Evolutionary conservation across 2,888 invertebrate species (phyloP), one percentile per base, ranked within the genome.

Genomic region (Macrophya annulata): DNA sequence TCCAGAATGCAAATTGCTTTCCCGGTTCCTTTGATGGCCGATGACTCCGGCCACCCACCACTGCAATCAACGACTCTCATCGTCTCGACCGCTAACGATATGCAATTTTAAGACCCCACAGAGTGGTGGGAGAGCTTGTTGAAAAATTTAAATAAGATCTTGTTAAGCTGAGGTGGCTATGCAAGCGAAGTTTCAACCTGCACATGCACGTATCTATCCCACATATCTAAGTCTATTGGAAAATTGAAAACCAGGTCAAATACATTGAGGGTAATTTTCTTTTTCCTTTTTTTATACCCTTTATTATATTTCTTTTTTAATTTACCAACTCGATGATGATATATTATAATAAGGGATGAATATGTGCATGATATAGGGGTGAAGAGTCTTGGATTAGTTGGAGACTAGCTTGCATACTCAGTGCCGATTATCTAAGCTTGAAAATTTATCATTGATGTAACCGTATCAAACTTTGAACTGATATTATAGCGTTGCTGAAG

Each of bases 1-100:
- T 81, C 82, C 37, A 65, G 86, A 85, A 86, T 89, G 87, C 71
- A 87, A 88, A 87, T 87, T 86, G 84, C 84, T 85, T 84, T 40
- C 72, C 81, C 10, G 72, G 45, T 86, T 84, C 76, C 83, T 88
- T 62, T 84, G 85, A 85, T 85, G 79, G 62, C 77, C 76, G 79
- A 85, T 79, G 85, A 85, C 85, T 85, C 43, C 68, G 68, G 25
- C 43, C 25, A 77, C 77, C 72, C 43, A 43, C 81, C 43, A 31
- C 76, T 85, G 79, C 79, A 85, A 85, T 85, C 85, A 85, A 77
- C 85, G 79, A 40, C 76, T 74, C 71, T 62, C 68, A 62, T 51
- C 84, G 21, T 5, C 8, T 74, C 74, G 6, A 55, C 21, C 55
- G 59, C 84, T 59, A 59, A 84, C 81, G 81, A 81, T 81, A 81